phyloP scores from a whole-genome alignment of 2,113 vertebrate species.

The Chelonoidis abingdonii region DNA sequence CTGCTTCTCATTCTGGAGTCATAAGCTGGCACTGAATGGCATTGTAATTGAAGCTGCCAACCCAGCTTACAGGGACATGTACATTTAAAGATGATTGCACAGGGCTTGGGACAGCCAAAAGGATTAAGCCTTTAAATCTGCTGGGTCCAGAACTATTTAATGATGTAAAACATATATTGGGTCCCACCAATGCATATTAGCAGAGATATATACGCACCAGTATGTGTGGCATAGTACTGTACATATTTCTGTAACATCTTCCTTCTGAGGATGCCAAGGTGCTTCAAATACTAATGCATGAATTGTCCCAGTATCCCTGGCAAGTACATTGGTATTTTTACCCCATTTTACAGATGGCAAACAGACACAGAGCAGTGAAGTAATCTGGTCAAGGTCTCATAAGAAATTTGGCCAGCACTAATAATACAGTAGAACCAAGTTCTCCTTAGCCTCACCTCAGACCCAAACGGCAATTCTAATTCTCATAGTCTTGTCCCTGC shows the following conservation, averaged over 20 bases:
- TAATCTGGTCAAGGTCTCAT: not conserved
- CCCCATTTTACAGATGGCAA: not conserved
- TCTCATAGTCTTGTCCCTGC: not conserved
- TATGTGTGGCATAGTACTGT: not conserved
- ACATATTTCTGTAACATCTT: not conserved
- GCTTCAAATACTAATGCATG: not conserved
- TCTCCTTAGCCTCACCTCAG: not conserved
- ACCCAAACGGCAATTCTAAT: too few species aligned
- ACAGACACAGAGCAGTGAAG: not conserved
- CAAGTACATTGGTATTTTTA: too few species aligned
- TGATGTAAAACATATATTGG: fast-evolving
- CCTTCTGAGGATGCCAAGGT: not conserved
- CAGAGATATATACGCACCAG: not conserved
- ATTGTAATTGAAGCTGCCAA: not conserved
- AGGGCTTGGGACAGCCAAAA: not conserved
- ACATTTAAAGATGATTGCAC: not conserved
- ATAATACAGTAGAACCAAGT: not conserved
- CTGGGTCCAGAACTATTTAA: not conserved
- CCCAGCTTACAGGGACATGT: not conserved
- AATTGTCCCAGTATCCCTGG: not conserved
- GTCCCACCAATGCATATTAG: not conserved
- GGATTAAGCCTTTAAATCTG: not conserved
- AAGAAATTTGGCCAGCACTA: not conserved
- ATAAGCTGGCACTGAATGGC: not conserved
- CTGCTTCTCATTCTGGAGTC: not conserved